Percentiles rank a stretch among this genome's conserved stretches.
Evolutionary conservation across 2,113 vertebrate species (phyloP).

Genomic region (Sinocyclocheilus anophthalmus): DNA sequence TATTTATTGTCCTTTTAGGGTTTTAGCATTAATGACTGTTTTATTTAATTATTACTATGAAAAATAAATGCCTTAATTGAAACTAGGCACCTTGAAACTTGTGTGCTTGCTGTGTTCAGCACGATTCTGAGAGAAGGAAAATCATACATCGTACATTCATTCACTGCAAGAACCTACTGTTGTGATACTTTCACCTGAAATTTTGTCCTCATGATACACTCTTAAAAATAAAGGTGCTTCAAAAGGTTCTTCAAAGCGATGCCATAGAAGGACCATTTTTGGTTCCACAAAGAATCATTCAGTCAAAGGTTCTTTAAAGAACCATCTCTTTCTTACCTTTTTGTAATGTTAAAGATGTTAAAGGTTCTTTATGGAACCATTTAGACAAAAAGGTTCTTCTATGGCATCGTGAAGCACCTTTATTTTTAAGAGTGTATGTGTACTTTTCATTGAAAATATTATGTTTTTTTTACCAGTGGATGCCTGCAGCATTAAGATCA

Average conservation of each 20-base stretch:
- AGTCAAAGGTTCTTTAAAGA: too few species aligned
- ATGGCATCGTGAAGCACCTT: too few species aligned
- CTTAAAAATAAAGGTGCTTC: too few species aligned
- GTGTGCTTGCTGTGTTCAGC: not conserved
- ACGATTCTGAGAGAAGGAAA: not conserved
- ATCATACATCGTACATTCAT: not conserved
- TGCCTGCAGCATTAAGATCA: not conserved
- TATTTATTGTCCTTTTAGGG: not conserved
- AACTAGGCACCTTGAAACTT: not conserved
- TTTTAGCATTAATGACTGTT: not conserved
- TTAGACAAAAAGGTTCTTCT: too few species aligned
- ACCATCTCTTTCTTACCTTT: too few species aligned
- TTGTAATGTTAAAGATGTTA: too few species aligned
- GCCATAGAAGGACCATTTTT: too few species aligned
- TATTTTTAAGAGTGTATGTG: not conserved
- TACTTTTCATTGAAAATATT: constrained; percentile 1
- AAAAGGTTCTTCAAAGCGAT: too few species aligned
- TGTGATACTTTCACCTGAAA: not conserved
- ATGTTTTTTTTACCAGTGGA: not conserved
- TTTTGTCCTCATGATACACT: not conserved
- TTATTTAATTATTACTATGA: not conserved
- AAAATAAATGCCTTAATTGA: not conserved
- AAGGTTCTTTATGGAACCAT: too few species aligned
- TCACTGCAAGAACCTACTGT: not conserved
- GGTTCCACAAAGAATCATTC: too few species aligned